Base-by-base conservation (phyloP, 2,888 invertebrate species). In the Sepiola atlantica region DNA sequence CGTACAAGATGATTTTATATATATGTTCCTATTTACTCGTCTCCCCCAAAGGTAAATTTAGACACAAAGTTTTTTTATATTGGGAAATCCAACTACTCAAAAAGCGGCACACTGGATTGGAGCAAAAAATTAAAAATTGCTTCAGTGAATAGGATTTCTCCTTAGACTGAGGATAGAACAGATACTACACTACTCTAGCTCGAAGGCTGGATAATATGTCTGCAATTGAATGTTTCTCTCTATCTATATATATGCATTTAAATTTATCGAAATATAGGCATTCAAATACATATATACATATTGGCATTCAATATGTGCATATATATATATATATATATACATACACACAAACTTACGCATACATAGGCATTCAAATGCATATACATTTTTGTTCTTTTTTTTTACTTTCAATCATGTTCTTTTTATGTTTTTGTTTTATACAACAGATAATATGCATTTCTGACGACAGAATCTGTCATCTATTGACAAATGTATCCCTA, bases 201-300 rank as follows among this genome's bases (percentile, higher is more conserved):
- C 45, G 8, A 45, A 45, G 45, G 45, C 45, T 45, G 45, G 45
- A 45, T 45, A 45, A 45, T 45, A 8, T 45, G 8, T 45, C 45
- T 45, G 45, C 45, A 45, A 8, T 45, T 2, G 45, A 45, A 77
- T 77, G n/a, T 77, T 4, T 77, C 24, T 77, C 24, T 8, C 24
- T 92, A 92, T 92, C 3, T 92, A 92, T 92, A 92, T 92, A 92
- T 92, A 92, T 92, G 32, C 45, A 92, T 92, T n/a, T 32, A 8
- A n/a, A 92, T 92, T 28, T 77, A 92, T 92, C 24, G 4, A n/a
- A 2, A 77, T 77, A 77, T n/a, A 77, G 24, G 77, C n/a, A 77
- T n/a, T 28, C n/a, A 77, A 24, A 77, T 77, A 77, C 24, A 77
- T 77, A 77, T 10, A n/a, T 77, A n/a, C n/a, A n/a, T 77, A n/a